Base-by-base conservation (phyloP, 30 jellyfish, hydroid and myxozoan species). In the Cassiopea xamachana region DNA sequence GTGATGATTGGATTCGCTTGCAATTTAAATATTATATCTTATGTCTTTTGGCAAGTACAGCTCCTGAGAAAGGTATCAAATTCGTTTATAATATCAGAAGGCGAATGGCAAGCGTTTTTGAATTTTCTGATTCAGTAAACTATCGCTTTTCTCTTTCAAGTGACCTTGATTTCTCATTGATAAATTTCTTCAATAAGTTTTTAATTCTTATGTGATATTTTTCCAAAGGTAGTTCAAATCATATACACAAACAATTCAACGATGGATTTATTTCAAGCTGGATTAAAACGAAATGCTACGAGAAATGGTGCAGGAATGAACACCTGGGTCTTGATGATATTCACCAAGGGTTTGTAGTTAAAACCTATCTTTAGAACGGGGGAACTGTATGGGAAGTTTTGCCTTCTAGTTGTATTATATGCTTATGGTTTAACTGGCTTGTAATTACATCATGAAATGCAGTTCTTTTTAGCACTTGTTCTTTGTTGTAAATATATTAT, bases 1-100 rank as follows among this genome's bases (percentile, higher is more conserved):
- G 98, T 73, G 99, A 95, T 83, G 99, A 95, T 47, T 95, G 99
- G 99, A 69, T 95, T 15, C 89, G 99, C 46, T 59, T 91, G 1
- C 99, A 95, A 48, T 95, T 95, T 87, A 95, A 95, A 73, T 94
- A 94, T 48, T 95, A 95, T 77, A 12, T 95, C 2, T 79, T 95
- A 51, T 95, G 99, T 73, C 84, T 95, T 46, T 67, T 88, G 76
- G 93, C 99, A 70, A 88, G 95, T 60, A 55, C 79, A 50, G 91
- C 95, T n/a, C 95, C 95, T 7, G 95, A 88, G 39, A 78, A 68
- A 79, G 95, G 95, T 88, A 46, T 1, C 1, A 12, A 47, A 18
- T 3, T 60, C 48, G 50, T 14, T 45, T 39, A 13, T 2, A 51
- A 9, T 4, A 9, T 9, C 9, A 51, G 64, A 51, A 9, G 9